Evolutionary conservation across 2,888 invertebrate species (phyloP).

Genomic region (Oegoconia quadripuncta): DNA sequence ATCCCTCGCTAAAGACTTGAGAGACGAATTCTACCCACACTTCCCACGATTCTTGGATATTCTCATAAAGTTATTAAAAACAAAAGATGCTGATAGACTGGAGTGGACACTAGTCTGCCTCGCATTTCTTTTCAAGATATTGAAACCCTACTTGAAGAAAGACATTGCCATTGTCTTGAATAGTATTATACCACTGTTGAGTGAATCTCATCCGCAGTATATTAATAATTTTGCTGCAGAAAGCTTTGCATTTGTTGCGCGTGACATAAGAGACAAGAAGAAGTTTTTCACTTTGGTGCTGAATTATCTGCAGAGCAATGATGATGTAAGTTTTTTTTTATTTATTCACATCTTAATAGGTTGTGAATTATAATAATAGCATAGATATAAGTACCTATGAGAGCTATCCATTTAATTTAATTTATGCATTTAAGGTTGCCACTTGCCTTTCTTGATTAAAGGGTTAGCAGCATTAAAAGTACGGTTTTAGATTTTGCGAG

Average conservation of each 20-base stretch:
- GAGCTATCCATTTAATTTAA: too few species aligned
- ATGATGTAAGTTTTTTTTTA: slow-evolving; percentile 79
- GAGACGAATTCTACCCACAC: slow-evolving; percentile 92
- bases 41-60: slow-evolving; percentile 87
- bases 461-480: too few species aligned
- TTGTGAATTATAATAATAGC: not conserved
- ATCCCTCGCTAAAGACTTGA: slow-evolving; percentile 91
- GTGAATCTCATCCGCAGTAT: slow-evolving; percentile 88
- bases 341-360: not conserved
- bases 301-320: slow-evolving; percentile 81
- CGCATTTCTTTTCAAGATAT: slow-evolving; percentile 93
- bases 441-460: too few species aligned
- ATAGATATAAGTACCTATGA: too few species aligned
- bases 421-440: too few species aligned
- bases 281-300: slow-evolving; percentile 85
- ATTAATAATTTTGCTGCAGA: slow-evolving; percentile 96
- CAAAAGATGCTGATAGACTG: slow-evolving; percentile 89
- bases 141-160: slow-evolving; percentile 90
- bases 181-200: slow-evolving; percentile 86
- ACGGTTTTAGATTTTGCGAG: too few species aligned
- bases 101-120: slow-evolving; percentile 92
- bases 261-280: slow-evolving; percentile 90
- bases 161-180: slow-evolving; percentile 87
- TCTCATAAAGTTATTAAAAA: slow-evolving; percentile 84
- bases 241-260: slow-evolving; percentile 95